A percentile compares a stretch with the other conserved stretches of the same genome.
Conservation (phyloP, 92 coral and sea anemone genomes). For the Phymanthus crucifer region DNA sequence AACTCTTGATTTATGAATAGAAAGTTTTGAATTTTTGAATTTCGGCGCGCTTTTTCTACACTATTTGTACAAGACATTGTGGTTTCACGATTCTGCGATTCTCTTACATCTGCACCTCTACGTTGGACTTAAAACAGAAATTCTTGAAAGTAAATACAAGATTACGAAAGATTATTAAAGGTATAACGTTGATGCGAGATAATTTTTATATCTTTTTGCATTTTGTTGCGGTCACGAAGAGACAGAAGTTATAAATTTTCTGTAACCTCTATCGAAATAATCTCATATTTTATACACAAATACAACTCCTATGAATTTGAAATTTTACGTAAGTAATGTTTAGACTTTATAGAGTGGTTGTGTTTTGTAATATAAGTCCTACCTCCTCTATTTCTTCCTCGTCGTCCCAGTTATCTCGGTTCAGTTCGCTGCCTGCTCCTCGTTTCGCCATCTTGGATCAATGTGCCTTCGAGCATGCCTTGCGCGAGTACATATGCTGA, state of each 20-base stretch:
- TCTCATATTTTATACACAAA: background rate
- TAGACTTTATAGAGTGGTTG: background rate
- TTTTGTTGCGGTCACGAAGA: background rate
- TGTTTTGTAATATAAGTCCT: background rate
- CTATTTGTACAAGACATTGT: background rate
- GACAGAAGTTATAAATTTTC: background rate
- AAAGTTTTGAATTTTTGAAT: constrained; percentile 6
- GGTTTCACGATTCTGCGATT: background rate
- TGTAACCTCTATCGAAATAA: background rate
- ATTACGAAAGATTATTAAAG: background rate
- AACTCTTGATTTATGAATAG: background rate
- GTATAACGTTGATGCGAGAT: too few species aligned
- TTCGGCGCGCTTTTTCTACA: constrained; percentile 14
- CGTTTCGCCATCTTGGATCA: constrained; percentile 81
- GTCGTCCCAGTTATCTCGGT: constrained; percentile 90
- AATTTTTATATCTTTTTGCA: background rate
- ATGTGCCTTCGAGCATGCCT: constrained; percentile 21
- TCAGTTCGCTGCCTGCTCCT: constrained; percentile 79
- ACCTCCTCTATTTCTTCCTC: constrained; percentile 85
- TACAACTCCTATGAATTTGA: background rate
- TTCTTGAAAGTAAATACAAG: background rate
- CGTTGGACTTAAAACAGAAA: background rate
- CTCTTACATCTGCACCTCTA: background rate
- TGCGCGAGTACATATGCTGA: constrained; percentile 18
- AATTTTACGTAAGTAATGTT: background rate